phyloP scores from a whole-genome alignment of 2,888 invertebrate genomes.

The Arctia plantaginis region DNA sequence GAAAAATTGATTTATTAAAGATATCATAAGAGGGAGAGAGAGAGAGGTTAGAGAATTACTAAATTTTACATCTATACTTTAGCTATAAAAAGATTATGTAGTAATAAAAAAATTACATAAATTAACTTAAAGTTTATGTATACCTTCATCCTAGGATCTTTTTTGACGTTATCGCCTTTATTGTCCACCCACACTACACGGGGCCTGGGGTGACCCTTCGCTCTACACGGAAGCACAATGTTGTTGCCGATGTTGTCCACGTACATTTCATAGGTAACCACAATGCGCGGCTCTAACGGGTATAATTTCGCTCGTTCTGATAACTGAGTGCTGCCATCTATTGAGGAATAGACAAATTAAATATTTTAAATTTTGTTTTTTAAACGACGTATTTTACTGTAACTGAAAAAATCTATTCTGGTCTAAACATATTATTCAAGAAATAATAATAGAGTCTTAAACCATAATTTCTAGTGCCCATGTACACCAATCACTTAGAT shows the following conservation, averaged over 20 bases:
- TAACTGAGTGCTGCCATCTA: conserved; percentile 67
- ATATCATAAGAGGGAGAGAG: no score
- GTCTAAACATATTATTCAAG: no score
- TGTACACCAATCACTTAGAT: no score
- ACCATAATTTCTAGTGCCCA: no score
- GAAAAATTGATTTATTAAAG: background rate
- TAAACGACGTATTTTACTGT: no score
- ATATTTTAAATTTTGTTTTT: background rate
- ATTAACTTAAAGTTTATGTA: background rate
- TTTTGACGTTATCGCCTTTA: conserved; percentile 82
- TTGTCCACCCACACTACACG: conserved; percentile 89
- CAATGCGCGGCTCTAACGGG: conserved; percentile 82
- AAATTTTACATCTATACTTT: no score
- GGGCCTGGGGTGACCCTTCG: conserved; percentile 89
- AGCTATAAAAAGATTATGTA: background rate
- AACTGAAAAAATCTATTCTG: no score
- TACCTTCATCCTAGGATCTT: conserved; percentile 86
- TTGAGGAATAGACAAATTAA: conserved; percentile 37
- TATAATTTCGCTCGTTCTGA: conserved; percentile 77
- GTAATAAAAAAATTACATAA: background rate
- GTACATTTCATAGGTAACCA: conserved; percentile 84
- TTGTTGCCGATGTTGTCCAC: conserved; percentile 88
- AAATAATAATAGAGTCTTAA: no score
- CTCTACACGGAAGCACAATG: conserved; percentile 90
- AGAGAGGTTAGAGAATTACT: no score